Conservation (phyloP, 2,888 invertebrate species). For the Ommatoiulus sabulosus region DNA sequence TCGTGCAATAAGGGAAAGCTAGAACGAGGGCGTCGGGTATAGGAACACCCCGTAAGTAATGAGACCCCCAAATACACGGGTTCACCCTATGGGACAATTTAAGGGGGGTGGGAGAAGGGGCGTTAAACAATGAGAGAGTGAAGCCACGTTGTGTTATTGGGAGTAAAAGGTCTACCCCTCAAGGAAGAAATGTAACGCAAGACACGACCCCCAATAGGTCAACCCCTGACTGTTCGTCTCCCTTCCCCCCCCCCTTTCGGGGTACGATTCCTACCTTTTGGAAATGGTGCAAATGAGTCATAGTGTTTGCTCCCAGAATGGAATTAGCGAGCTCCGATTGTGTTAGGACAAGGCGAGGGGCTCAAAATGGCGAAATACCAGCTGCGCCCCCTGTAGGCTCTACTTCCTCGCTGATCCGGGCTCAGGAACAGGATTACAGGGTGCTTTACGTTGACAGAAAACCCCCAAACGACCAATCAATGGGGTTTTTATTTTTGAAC, state of each 20-base stretch:
- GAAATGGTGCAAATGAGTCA: constrained; percentile 28
- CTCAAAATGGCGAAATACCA: constrained; percentile 11
- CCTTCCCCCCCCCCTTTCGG: neutral
- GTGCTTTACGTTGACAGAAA: neutral
- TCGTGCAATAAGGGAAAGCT: neutral
- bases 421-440: neutral
- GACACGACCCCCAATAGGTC: constrained; percentile 12
- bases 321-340: neutral
- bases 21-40: neutral
- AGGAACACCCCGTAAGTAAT: neutral
- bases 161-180: neutral
- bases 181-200: neutral
- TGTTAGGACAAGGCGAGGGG: neutral
- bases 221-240: neutral
- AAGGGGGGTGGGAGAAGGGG: neutral
- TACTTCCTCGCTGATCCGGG: neutral
- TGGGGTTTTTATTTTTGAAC: too few relatives aligned
- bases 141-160: constrained; percentile 14
- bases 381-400: neutral
- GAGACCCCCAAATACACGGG: neutral
- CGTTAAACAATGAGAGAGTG: neutral
- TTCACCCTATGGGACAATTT: constrained; percentile 11
- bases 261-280: constrained; percentile 4
- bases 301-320: constrained; percentile 22
- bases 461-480: neutral